Base-by-base conservation (phyloP, 1,140 invertebrate genomes). In the Hirudo medicinalis region DNA sequence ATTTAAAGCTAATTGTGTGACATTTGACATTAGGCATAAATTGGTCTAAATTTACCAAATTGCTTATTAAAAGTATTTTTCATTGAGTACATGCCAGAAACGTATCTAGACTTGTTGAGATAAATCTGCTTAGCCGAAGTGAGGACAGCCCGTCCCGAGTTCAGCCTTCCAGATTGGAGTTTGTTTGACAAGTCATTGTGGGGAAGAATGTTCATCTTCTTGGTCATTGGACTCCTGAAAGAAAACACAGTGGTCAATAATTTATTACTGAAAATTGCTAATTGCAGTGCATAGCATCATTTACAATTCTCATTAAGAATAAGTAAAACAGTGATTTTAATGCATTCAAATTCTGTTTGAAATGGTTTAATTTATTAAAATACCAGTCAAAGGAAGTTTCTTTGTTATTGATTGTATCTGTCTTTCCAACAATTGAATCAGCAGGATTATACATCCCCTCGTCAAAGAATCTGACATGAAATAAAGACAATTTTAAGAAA, bases 71-170 rank as follows among this genome's bases (percentile, higher is more conserved):
- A 32, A 36, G 0, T 11, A 22, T 22, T 22, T 32, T 36, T 36
- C 32, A 32, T 68, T 13, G 36, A 68, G 11, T 13, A 32, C 27
- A 29, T 68, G 82, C 83, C 88, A 71, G 87, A 86, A 70, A 89
- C 83, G 77, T 90, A 90, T 79, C 89, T 82, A 67, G 88, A 85
- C 76, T 89, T 86, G 57, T 83, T 85, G 54, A 89, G 76, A 78
- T 90, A 90, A 76, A 89, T 87, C 75, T 89, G 87, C 75, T 89
- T 89, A 0, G 87, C 87, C 32, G 87, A 88, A 5, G 86, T 77
- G 73, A 82, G 77, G 74, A 78, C 75, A 25, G 80, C 78, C 20
- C 77, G 73, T 53, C 78, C 77, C 66, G 79, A 78, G 71, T 77
- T 77, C 9, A 73, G 49, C 9, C 71, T 54, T 6, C 29, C 22